These are phyloP conservation scores for Athene noctua DNA, from an alignment of 2,113 vertebrate genomes.

Conservation along the genomic window DNA sequence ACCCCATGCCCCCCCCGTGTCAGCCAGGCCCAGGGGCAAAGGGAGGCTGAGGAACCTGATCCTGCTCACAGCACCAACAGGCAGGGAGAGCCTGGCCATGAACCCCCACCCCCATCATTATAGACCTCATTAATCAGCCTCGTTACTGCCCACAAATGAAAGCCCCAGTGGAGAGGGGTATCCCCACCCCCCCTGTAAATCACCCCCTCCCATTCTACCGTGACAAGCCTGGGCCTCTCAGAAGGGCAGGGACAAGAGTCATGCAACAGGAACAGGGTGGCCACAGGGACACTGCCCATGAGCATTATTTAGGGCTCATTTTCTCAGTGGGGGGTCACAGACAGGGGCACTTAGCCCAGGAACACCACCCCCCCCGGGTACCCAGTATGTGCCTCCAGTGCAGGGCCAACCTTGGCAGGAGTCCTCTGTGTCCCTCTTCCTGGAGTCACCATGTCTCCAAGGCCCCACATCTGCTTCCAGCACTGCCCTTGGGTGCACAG, in stretches of 20 bases:
- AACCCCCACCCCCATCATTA: not conserved
- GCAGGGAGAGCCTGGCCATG: not conserved
- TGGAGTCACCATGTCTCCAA: not conserved
- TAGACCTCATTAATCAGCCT: not conserved
- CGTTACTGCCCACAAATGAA: not conserved
- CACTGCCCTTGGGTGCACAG: not conserved
- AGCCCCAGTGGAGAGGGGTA: not conserved
- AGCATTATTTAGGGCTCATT: not conserved
- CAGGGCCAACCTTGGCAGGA: not conserved
- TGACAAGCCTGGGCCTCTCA: not conserved
- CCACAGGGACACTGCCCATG: accelerated
- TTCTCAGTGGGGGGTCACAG: not conserved
- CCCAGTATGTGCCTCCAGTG: not conserved
- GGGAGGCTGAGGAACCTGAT: not conserved
- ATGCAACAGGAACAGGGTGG: not conserved
- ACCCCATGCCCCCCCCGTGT: not conserved
- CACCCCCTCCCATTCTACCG: not conserved
- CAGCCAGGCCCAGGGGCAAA: not conserved
- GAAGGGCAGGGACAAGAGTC: conserved; percentile 20
- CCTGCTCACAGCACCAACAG: not conserved
- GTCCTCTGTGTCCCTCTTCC: not conserved
- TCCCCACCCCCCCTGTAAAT: conserved; percentile 9
- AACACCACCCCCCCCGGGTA: accelerated
- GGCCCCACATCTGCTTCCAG: not conserved
- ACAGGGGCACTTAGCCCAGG: not conserved